Conservation (phyloP, 2,797 vertebrate species). For the Malacoraja senta region DNA sequence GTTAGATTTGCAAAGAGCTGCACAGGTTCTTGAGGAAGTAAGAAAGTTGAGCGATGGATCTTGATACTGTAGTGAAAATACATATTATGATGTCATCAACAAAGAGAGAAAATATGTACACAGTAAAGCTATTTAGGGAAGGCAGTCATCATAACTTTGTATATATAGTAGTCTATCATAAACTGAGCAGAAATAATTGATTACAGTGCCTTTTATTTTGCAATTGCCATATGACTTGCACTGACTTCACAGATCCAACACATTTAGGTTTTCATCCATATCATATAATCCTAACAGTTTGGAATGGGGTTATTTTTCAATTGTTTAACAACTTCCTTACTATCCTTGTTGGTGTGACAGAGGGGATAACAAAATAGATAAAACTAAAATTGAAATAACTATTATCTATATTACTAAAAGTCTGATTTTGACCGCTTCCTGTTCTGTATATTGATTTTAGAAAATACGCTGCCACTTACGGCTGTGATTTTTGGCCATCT, state of each 20-base stretch:
- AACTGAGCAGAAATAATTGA: background rate
- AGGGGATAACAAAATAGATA: background rate
- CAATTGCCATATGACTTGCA: background rate
- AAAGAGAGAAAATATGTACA: background rate
- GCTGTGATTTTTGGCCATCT: too few relatives aligned
- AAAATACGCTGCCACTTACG: too few relatives aligned
- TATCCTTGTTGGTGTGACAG: background rate
- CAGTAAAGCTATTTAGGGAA: background rate
- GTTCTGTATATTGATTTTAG: too few relatives aligned
- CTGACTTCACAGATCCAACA: background rate
- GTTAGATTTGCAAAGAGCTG: background rate
- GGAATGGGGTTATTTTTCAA: background rate
- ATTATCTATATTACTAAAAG: background rate
- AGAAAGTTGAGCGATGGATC: background rate
- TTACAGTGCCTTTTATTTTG: background rate
- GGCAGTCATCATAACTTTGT: background rate
- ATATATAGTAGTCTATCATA: background rate
- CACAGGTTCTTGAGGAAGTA: background rate
- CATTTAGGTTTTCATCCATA: background rate
- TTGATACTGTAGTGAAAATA: background rate
- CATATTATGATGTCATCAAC: background rate
- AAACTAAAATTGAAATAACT: background rate
- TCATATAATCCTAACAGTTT: background rate
- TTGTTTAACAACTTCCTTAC: too few relatives aligned
- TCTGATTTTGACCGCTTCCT: too few relatives aligned